Evolutionary conservation across 1,140 invertebrate genomes (phyloP), one percentile per base, ranked within the genome.

Genomic region (Bombus pyrosoma): DNA sequence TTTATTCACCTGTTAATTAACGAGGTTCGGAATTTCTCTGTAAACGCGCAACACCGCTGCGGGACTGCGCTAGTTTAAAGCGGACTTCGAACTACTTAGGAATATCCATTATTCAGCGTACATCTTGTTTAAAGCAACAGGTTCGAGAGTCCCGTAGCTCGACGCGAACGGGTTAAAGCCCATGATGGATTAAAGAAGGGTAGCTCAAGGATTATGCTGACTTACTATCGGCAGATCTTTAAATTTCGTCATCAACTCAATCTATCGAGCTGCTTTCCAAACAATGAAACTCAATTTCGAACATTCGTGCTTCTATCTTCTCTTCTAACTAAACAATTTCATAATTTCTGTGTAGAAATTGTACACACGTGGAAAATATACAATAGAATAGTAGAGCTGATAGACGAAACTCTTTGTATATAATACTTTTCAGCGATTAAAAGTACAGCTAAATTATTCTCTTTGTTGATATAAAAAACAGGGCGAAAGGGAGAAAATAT

Each of bases 51-150:
- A 87, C 71, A 85, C 64, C 68, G 83, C 39, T 9, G 28, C 41
- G 41, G 25, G 15, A 41, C n/a, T 47, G 39, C n/a, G 59, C 32
- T 75, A 85, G 89, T 90, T 91, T 90, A 90, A 88, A 91, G 89
- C 90, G 85, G 84, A 82, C 89, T 91, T 90, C 84, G 87, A 91
- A 90, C 89, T 91, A 91, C 90, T 91, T 91, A 90, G 90, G 88
- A 85, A 92, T 93, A 94, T 94, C 91, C 93, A 94, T 94, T 94
- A 94, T 94, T 94, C 93, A 94, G 89, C 89, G 91, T 92, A 92
- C 92, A 93, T 92, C 93, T 93, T 93, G 92, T 93, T 94, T 89
- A 92, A 92, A 92, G 93, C 93, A 94, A 94, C 93, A 94, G 93
- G 93, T 94, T 89, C 90, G 86, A 85, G 87, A 85, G 88, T 78